phyloP scores from a whole-genome alignment of 2,113 vertebrate genomes.

The Laticauda colubrina region DNA sequence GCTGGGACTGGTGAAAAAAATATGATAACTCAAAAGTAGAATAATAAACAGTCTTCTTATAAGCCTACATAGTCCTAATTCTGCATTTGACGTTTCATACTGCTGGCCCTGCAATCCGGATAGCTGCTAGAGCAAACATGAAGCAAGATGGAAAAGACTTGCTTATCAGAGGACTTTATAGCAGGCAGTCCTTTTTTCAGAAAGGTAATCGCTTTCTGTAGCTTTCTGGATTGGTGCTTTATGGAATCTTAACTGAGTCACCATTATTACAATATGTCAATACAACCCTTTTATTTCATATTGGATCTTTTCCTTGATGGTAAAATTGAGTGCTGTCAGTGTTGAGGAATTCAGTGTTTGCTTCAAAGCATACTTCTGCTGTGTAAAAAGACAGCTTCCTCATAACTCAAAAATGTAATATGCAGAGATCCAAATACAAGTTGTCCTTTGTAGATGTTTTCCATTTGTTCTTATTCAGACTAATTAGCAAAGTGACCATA shows the following conservation, averaged over 20 bases:
- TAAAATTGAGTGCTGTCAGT: not conserved
- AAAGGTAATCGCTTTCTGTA: not conserved
- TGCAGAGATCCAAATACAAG: not conserved
- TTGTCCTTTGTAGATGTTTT: not conserved
- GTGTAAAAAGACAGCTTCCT: not conserved
- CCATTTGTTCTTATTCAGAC: not conserved
- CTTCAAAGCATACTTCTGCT: not conserved
- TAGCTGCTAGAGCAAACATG: not conserved
- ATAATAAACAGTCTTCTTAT: not conserved
- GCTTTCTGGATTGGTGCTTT: not conserved
- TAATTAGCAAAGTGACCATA: not conserved
- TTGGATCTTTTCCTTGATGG: not conserved
- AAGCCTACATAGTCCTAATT: not conserved
- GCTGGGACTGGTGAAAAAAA: not conserved
- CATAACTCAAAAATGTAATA: not conserved
- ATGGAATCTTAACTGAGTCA: not conserved
- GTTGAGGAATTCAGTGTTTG: not conserved
- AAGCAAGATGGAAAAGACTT: not conserved
- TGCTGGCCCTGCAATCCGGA: not conserved
- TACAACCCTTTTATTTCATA: not conserved
- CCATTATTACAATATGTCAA: not conserved
- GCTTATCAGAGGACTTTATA: not conserved
- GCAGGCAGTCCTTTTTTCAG: not conserved
- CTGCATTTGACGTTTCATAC: not conserved
- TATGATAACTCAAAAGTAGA: not conserved